Evolutionary conservation across 2,888 invertebrate species (phyloP).

Genomic region (Agrochola macilenta): DNA sequence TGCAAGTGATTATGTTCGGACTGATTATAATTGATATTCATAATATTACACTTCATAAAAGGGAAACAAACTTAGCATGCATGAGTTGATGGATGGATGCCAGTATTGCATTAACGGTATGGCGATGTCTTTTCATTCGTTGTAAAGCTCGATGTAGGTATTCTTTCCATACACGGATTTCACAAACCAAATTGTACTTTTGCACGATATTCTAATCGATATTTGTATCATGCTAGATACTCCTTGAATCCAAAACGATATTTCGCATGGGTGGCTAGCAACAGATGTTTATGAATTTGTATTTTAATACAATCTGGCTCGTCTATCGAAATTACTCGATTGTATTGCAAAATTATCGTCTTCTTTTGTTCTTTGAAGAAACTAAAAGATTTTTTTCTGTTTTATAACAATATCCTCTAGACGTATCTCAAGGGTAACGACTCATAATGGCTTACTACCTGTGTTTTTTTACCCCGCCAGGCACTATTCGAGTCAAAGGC

Average conservation of each 20-base stretch:
- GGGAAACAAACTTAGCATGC: conserved; percentile 2
- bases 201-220: conserved; percentile 30
- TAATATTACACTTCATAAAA: conserved; percentile 25
- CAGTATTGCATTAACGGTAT: conserved; percentile 3
- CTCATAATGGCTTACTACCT: conserved; percentile 87
- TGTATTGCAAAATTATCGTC: conserved; percentile 35
- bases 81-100: conserved; percentile 1
- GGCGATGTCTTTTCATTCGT: neutral
- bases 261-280: conserved; percentile 17
- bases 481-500: conserved; percentile 85
- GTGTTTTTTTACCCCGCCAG: conserved; percentile 86
- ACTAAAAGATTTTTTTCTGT: conserved; percentile 45
- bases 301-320: conserved; percentile 7
- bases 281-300: conserved; percentile 32
- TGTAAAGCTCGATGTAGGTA: neutral
- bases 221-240: conserved; percentile 10
- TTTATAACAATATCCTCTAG: conserved; percentile 82
- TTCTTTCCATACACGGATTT: neutral
- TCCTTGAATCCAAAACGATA: neutral
- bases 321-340: conserved; percentile 8
- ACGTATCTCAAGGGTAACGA: conserved; percentile 87
- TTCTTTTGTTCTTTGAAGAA: conserved; percentile 56
- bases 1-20: conserved; percentile 35
- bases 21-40: conserved; percentile 46
- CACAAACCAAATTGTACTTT: conserved; percentile 16